Conservation (phyloP, 1,140 invertebrate species). For the Cydia amplana region DNA sequence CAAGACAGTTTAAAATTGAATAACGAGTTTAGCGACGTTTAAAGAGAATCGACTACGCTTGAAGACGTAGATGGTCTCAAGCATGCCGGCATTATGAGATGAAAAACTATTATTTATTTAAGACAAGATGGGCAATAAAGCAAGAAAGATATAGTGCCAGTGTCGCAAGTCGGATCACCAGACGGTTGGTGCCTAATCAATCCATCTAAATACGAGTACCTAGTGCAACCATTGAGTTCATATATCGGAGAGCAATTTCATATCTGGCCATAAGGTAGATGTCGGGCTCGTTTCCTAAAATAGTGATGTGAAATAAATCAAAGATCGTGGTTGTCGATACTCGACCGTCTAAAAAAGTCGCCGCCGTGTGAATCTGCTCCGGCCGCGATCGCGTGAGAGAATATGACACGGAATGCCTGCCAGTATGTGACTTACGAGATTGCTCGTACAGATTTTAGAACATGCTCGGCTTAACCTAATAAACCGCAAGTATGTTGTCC, state of each 20-base stretch:
- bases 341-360: conserved; percentile 59
- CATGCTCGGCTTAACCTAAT: conserved; percentile 32
- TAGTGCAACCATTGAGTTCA: conserved; percentile 54
- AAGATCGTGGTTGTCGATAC: conserved; percentile 64
- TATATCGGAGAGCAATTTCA: conserved; percentile 67
- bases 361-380: conserved; percentile 72
- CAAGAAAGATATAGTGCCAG: conserved; percentile 20
- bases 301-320: conserved; percentile 78
- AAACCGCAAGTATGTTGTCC: conserved; percentile 31
- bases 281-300: conserved; percentile 75
- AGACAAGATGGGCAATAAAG: conserved; percentile 22
- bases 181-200: conserved; percentile 41
- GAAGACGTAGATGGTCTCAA: conserved; percentile 17
- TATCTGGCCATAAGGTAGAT: conserved; percentile 67
- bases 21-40: neutral
- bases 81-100: conserved; percentile 1
- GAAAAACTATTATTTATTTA: conserved; percentile 28
- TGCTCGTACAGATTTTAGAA: conserved; percentile 35
- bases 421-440: conserved; percentile 53
- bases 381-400: conserved; percentile 65
- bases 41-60: conserved; percentile 1
- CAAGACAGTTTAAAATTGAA: conserved; percentile 11
- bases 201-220: conserved; percentile 47
- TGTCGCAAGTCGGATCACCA: conserved; percentile 15
- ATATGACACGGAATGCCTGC: conserved; percentile 60